Conservation (phyloP, 2,888 invertebrate genomes). For the Clistopyga incitator region DNA sequence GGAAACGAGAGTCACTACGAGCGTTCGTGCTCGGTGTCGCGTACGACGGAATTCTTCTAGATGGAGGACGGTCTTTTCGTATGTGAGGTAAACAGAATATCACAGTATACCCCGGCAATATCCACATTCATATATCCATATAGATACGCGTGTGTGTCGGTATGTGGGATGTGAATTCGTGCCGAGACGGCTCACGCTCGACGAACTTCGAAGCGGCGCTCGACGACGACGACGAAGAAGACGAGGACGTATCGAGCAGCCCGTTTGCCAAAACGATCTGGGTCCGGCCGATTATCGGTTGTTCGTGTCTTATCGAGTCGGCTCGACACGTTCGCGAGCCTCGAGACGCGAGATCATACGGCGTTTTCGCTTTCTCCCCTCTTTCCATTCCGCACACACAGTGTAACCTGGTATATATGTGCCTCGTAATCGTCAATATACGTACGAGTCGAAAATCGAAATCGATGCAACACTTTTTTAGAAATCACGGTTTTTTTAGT, state of each 20-base stretch:
- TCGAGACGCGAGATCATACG: constrained; percentile 44
- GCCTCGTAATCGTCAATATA: constrained; percentile 17
- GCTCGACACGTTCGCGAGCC: constrained; percentile 72
- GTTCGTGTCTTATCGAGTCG: constrained; percentile 77
- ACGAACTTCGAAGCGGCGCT: constrained; percentile 37
- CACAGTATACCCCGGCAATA: constrained; percentile 4
- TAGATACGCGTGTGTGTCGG: neutral
- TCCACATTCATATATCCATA: constrained; percentile 20
- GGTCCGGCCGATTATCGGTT: constrained; percentile 69
- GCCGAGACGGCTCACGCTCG: constrained; percentile 47
- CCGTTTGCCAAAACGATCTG: constrained; percentile 64
- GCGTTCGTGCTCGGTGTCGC: constrained; percentile 33
- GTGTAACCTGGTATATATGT: constrained; percentile 16
- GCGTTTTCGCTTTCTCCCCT: constrained; percentile 34
- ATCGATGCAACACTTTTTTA: too few relatives aligned
- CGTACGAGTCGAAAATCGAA: neutral
- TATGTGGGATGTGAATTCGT: constrained; percentile 43
- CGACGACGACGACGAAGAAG: constrained; percentile 12
- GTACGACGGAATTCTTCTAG: constrained; percentile 44
- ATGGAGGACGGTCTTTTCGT: constrained; percentile 29
- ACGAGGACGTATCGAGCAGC: constrained; percentile 57
- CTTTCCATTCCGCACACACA: constrained; percentile 4
- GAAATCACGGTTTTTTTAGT: too few relatives aligned
- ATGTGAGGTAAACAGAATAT: constrained; percentile 32
- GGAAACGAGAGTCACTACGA: neutral